Conservation (phyloP, 2,113 vertebrate species). For the Neotoma lepida region DNA sequence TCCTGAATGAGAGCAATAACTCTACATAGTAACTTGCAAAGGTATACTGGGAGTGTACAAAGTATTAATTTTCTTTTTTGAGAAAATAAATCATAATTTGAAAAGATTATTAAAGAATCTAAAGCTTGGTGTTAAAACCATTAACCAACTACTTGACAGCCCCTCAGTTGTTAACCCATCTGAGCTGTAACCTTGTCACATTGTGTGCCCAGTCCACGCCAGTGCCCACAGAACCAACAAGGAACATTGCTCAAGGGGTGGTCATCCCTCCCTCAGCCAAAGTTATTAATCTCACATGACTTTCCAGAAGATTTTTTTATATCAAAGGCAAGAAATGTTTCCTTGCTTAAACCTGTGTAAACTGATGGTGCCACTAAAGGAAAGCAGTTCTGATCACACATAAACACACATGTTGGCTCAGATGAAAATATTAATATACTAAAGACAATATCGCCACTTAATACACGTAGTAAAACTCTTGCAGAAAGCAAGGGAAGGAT, state of each 20-base stretch:
- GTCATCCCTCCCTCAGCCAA: background rate
- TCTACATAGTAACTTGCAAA: background rate
- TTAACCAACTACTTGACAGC: too few species aligned
- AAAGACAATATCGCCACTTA: slow-evolving; percentile 6
- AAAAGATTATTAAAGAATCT: slow-evolving; percentile 9
- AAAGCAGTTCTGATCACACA: background rate
- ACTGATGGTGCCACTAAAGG: background rate
- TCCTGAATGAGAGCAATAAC: background rate
- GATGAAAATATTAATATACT: background rate
- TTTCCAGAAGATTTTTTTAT: background rate
- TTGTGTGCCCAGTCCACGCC: background rate
- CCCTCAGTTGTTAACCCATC: background rate
- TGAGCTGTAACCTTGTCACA: background rate
- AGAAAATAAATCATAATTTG: slow-evolving; percentile 13
- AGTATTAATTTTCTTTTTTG: background rate
- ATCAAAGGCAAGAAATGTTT: background rate
- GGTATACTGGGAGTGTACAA: background rate
- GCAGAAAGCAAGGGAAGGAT: background rate
- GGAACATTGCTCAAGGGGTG: background rate
- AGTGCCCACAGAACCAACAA: background rate
- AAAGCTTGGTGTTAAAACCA: background rate
- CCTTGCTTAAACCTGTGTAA: background rate
- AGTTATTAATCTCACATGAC: background rate
- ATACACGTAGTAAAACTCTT: background rate
- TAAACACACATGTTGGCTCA: background rate